Conservation (phyloP, 2,888 invertebrate genomes). For the Ceratothoa steindachneri region DNA sequence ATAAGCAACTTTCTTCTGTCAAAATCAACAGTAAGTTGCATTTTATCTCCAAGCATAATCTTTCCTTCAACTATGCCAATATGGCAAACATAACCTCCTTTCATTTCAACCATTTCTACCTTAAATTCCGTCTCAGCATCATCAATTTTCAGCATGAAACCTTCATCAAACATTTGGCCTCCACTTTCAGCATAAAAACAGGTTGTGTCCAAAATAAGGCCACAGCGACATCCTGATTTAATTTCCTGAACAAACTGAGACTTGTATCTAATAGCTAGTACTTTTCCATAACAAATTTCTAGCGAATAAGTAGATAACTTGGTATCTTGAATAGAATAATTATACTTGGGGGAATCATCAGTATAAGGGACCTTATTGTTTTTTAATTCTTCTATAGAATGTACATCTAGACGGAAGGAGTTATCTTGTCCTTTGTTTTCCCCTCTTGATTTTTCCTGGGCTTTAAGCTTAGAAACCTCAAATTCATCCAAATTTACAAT, state of each 20-base stretch:
- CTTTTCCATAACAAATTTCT: constrained; percentile 58
- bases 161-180: constrained; percentile 95
- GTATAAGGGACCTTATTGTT: constrained; percentile 70
- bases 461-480: constrained; percentile 84
- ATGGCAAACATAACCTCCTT: constrained; percentile 93
- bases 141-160: constrained; percentile 69
- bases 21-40: constrained; percentile 54
- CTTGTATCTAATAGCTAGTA: constrained; percentile 73
- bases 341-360: constrained; percentile 87
- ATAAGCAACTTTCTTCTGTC: constrained; percentile 83
- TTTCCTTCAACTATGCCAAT: constrained; percentile 80
- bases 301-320: constrained; percentile 26
- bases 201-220: constrained; percentile 82
- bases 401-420: constrained; percentile 84
- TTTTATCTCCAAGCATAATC: constrained; percentile 76
- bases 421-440: constrained; percentile 59
- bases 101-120: constrained; percentile 87
- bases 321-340: constrained; percentile 61
- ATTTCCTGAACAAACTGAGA: constrained; percentile 82
- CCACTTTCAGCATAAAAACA: constrained; percentile 99
- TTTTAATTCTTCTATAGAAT: constrained; percentile 87
- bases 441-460: constrained; percentile 59
- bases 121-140: constrained; percentile 73
- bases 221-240: constrained; percentile 80
- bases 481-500: constrained; percentile 82